phyloP scores from a whole-genome alignment of 2,113 vertebrate species.

The Stigmatopora nigra region DNA sequence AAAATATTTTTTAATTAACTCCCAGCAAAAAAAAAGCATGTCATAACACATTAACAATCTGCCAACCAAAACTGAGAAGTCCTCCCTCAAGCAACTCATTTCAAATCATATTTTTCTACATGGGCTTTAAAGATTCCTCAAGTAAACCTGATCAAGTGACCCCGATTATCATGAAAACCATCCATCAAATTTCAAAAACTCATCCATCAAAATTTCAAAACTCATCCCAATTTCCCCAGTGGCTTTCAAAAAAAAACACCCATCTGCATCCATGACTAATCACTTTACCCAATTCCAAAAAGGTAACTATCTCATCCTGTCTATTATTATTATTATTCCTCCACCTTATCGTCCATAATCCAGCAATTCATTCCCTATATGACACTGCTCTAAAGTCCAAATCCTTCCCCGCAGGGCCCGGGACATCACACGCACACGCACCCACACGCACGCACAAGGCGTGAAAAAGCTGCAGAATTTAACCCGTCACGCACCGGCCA shows the following conservation, averaged over 20 bases:
- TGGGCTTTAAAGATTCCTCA: background rate
- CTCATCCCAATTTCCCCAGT: background rate
- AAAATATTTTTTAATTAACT: background rate
- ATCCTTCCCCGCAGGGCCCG: constrained; percentile 4
- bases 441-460: constrained; percentile 31
- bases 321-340: background rate
- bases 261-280: background rate
- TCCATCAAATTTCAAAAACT: background rate
- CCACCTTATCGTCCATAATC: background rate
- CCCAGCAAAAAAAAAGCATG: background rate
- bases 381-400: background rate
- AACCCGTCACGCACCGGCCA: constrained; percentile 63
- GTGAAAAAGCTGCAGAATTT: constrained; percentile 73
- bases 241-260: background rate
- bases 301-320: background rate
- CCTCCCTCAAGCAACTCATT: background rate
- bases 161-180: background rate
- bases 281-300: background rate
- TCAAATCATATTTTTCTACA: too few species aligned
- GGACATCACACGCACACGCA: constrained; percentile 22
- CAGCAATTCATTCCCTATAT: background rate
- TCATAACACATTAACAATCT: background rate
- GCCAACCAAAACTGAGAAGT: background rate
- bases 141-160: background rate
- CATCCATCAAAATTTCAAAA: too few species aligned